phyloP scores from a whole-genome alignment of 2,797 vertebrate species.

The Enteromius anoplus region DNA sequence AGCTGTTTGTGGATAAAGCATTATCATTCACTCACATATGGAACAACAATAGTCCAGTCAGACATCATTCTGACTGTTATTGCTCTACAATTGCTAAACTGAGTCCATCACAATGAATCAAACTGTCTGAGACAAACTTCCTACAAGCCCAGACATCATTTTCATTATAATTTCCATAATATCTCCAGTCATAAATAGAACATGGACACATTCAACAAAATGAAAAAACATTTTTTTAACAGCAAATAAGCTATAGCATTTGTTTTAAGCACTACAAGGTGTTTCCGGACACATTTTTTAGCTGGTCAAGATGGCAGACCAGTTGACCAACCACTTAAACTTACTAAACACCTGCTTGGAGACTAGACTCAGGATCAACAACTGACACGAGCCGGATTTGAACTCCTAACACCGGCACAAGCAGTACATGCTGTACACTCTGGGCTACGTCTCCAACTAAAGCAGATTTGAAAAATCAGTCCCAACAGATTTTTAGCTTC shows the following conservation, averaged over 20 bases:
- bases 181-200: not conserved
- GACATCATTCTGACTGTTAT: slow-evolving; percentile 7
- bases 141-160: not conserved
- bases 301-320: not conserved
- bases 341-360: not conserved
- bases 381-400: not conserved
- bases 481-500: not conserved
- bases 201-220: not conserved
- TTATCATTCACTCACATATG: slow-evolving; percentile 1
- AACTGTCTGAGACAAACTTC: not conserved
- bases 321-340: not conserved
- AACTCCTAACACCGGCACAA: not conserved
- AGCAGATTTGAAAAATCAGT: not conserved
- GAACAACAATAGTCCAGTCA: slow-evolving; percentile 26
- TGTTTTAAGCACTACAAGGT: not conserved
- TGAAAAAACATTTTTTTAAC: not conserved
- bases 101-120: slow-evolving; percentile 16
- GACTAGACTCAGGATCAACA: not conserved
- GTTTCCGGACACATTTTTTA: not conserved
- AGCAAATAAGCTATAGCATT: not conserved
- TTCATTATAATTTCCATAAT: not conserved
- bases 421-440: not conserved
- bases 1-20: slow-evolving; percentile 36
- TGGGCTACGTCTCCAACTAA: not conserved
- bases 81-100: slow-evolving; percentile 12